A percentile compares a stretch with the other conserved stretches of the same genome.
phyloP scores from a whole-genome alignment of 2,797 vertebrate species.

The Protonibea diacanthus region DNA sequence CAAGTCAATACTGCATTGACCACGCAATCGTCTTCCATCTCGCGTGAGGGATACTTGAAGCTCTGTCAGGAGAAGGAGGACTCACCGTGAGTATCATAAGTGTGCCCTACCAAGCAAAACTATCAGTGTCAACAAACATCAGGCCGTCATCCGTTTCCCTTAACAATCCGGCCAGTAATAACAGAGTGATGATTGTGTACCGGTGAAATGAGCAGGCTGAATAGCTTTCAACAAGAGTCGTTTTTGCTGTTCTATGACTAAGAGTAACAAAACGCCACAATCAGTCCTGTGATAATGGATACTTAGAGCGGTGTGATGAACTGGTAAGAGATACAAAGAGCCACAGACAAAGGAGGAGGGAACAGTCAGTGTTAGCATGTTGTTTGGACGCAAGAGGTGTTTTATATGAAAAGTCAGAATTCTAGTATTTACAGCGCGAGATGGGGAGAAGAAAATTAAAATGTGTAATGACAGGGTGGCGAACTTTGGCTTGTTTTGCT shows the following conservation, averaged over 20 bases:
- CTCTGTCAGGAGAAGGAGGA: not conserved
- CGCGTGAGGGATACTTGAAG: constrained; percentile 4
- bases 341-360: constrained; percentile 34
- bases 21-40: constrained; percentile 7
- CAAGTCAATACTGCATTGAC: constrained; percentile 36
- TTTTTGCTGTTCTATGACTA: constrained; percentile 34
- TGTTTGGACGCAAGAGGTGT: constrained; percentile 48
- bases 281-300: constrained; percentile 41
- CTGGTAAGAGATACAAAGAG: constrained; percentile 40
- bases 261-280: constrained; percentile 45
- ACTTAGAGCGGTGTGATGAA: constrained; percentile 45
- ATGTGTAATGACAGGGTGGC: constrained; percentile 35
- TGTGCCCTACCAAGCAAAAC: not conserved
- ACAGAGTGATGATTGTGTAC: constrained; percentile 32
- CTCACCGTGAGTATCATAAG: not conserved
- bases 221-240: constrained; percentile 50
- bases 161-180: constrained; percentile 31
- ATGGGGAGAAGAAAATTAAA: constrained; percentile 36
- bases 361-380: constrained; percentile 35
- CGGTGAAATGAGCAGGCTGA: constrained; percentile 31
- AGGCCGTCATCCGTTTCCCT: constrained; percentile 25
- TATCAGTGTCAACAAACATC: constrained; percentile 35
- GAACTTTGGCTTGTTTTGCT: constrained; percentile 37
- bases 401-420: constrained; percentile 43
- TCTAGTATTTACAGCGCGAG: constrained; percentile 30